Evolutionary conservation across 2,113 vertebrate species (phyloP).

Genomic region (Podarcis raffonei): DNA sequence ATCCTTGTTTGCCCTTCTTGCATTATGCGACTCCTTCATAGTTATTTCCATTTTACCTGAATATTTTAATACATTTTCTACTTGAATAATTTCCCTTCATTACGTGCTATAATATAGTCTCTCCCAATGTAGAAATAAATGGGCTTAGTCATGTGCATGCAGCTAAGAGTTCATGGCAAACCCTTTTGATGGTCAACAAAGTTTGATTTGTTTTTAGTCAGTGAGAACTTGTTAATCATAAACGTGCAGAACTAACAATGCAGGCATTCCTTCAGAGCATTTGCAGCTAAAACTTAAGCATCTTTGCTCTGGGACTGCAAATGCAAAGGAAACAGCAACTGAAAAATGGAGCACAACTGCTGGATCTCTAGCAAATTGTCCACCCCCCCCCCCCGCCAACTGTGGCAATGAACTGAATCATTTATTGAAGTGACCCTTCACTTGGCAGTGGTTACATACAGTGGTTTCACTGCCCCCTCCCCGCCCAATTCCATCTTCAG

Average conservation of each 20-base stretch:
- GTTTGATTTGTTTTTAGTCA: constrained; percentile 3
- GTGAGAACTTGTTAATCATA: constrained; percentile 5
- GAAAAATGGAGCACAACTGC: background rate
- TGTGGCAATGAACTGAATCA: background rate
- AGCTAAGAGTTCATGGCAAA: constrained; percentile 3
- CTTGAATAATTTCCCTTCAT: background rate
- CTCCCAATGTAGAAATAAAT: constrained; percentile 7
- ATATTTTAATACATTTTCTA: constrained; percentile 5
- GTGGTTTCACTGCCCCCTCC: background rate
- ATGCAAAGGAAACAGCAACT: background rate
- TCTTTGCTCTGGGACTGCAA: constrained; percentile 17
- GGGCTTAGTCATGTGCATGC: background rate
- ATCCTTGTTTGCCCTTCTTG: constrained; percentile 17
- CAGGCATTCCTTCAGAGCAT: background rate
- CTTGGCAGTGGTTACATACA: background rate
- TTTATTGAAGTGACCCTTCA: background rate
- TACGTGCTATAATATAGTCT: constrained; percentile 6
- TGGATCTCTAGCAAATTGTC: background rate
- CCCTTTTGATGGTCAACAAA: background rate
- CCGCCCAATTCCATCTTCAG: background rate
- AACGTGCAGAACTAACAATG: background rate
- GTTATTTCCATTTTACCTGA: background rate
- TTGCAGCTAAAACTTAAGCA: constrained; percentile 4
- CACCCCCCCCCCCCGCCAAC: background rate
- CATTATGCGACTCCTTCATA: background rate